Evolutionary conservation across 23 tunicate genomes (phyloP), one percentile per base, ranked within the genome.

Genomic region (Oikopleura dioica): DNA sequence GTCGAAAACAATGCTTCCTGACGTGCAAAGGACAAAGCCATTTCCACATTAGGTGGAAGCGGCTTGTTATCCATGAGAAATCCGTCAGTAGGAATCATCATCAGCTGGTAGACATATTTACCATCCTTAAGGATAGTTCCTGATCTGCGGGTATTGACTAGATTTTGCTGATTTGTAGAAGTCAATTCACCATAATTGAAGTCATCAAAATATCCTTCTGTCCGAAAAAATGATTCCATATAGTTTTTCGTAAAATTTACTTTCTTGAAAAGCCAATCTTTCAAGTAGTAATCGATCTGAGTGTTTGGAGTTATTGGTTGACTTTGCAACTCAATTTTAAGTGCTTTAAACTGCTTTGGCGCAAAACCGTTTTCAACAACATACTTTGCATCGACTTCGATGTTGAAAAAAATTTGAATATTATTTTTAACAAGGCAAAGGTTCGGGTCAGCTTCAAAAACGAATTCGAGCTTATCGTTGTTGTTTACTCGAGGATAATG

Each of bases 181-280:
- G 29, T 21, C 33, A 63, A 63, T 12, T 63, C 33, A 12, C 5
- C 29, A 31, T 63, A 63, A 12, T 28, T 5, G 26, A 12, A 63
- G 16, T 63, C 33, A 28, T 63, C 72, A 63, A 63, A 63, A 63
- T 63, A 63, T 21, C 72, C 72, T 63, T 63, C 72, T 12, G 72
- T 16, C 33, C 33, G 4, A 31, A 63, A 63, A 24, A 16, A 21
- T 63, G 72, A 12, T 16, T 24, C 5, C 33, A 63, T 23, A 63
- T 63, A 63, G 33, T 63, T 31, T 2, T 2, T 24, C 4, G 16
- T 63, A 31, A 16, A 63, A 28, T 63, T 63, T 63, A 23, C 72
- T 2, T 16, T 2, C 26, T 63, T 63, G 33, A 28, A 2, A 4
- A 63, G 16, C 72, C 72, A 63, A 28, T 63, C 72, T 12, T 63